Evolutionary conservation across 2,888 invertebrate species (phyloP).

Genomic region (Caenorhabditis sp.): DNA sequence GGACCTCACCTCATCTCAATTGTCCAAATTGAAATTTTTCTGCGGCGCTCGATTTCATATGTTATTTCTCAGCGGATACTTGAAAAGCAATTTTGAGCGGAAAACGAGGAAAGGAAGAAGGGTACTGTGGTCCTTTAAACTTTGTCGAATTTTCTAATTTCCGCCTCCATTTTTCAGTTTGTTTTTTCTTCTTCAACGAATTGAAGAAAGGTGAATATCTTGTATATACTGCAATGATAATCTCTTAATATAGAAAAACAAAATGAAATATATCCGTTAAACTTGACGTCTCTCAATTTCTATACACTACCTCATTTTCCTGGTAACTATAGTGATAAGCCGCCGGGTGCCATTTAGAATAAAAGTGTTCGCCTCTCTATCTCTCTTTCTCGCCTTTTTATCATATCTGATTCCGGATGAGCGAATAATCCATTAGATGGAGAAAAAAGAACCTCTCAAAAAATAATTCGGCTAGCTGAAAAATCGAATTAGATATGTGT

Average conservation of each 20-base stretch:
- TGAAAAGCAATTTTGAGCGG: neutral
- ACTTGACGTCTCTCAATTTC: neutral
- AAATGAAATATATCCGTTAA: too few relatives aligned
- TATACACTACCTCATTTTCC: neutral
- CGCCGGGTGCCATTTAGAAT: neutral
- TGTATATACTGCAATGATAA: too few relatives aligned
- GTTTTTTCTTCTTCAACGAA: neutral
- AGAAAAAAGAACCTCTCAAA: too few relatives aligned
- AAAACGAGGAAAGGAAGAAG: neutral
- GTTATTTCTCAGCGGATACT: neutral
- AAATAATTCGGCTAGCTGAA: neutral
- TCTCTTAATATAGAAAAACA: too few relatives aligned
- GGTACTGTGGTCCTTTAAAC: neutral
- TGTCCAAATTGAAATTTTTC: neutral
- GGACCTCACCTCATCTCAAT: neutral
- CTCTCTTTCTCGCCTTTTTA: neutral
- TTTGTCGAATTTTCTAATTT: neutral
- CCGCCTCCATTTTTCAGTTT: neutral
- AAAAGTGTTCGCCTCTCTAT: neutral
- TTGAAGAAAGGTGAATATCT: too few relatives aligned
- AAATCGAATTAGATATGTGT: neutral
- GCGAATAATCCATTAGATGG: neutral
- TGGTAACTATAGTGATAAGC: slow-evolving; percentile 1
- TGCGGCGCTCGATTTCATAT: neutral
- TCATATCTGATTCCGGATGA: neutral